A percentile compares a stretch with the other conserved stretches of the same genome.
Evolutionary conservation across 2,113 vertebrate species (phyloP).

Genomic region (Cynoglossus semilaevis): DNA sequence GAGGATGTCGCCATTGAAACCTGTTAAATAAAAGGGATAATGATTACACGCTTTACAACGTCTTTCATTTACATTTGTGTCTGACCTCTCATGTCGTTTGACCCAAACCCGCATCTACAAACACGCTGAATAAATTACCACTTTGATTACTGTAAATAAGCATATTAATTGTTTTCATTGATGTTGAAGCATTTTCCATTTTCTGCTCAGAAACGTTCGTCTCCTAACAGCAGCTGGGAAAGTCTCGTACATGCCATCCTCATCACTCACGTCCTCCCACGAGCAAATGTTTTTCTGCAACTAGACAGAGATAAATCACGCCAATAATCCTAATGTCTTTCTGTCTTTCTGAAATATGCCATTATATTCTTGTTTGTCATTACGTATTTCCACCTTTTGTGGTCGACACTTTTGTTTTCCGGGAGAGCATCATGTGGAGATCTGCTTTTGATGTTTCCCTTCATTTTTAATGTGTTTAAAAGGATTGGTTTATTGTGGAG

Average conservation of each 20-base stretch:
- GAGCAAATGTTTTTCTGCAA: slow-evolving; percentile 55
- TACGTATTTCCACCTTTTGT: slow-evolving; percentile 39
- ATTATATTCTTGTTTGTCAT: slow-evolving; percentile 66
- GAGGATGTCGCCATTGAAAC: slow-evolving; percentile 82
- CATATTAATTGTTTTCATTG: slow-evolving; percentile 20
- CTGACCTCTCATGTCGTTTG: background rate
- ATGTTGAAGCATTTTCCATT: slow-evolving; percentile 28
- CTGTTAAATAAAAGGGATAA: slow-evolving; percentile 59
- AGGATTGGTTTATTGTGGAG: slow-evolving; percentile 3
- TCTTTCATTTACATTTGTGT: background rate
- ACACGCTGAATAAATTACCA: too few species aligned
- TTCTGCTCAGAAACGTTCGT: slow-evolving; percentile 29
- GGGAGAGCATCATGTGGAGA: slow-evolving; percentile 25
- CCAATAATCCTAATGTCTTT: slow-evolving; percentile 69
- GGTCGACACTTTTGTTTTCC: slow-evolving; percentile 51
- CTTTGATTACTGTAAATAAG: slow-evolving; percentile 4
- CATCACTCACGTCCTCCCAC: slow-evolving; percentile 64
- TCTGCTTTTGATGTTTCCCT: slow-evolving; percentile 38
- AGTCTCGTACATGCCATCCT: slow-evolving; percentile 30
- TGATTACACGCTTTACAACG: background rate
- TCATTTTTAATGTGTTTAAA: slow-evolving; percentile 36
- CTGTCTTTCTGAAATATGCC: slow-evolving; percentile 59
- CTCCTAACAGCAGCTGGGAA: slow-evolving; percentile 46
- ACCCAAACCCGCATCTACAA: background rate
- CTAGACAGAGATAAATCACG: slow-evolving; percentile 70